Base-by-base conservation (phyloP, 2,888 invertebrate genomes). In the Metacarcinus magister region DNA sequence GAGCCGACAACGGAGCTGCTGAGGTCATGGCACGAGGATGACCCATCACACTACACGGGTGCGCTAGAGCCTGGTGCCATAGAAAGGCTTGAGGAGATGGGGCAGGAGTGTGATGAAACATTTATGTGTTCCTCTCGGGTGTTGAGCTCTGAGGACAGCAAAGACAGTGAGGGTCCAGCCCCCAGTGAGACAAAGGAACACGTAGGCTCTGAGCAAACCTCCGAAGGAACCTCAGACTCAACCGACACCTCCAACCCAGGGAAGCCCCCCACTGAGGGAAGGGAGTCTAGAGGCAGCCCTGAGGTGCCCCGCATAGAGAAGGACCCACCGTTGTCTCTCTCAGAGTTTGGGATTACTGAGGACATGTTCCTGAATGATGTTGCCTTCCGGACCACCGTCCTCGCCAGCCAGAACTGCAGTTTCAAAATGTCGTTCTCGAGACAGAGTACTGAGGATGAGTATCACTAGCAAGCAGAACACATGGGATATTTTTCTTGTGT, bases 21-120 rank as follows among this genome's bases (percentile, higher is more conserved):
- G 54, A 46, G 95, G 75, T 96, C 96, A 32, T 97, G 97, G 97
- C 96, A 96, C 19, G 97, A 97, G 95, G 95, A 96, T 75, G 96
- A 95, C 46, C 96, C 96, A 0, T 96, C 96, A 23, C 97, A 96
- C 60, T 96, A 95, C 60, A 54, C 94, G 54, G 95, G 95, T 19
- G 89, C 94, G 8, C 43, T 92, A 39, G 96, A 96, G 67, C 60
- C 44, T 2, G 94, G 94, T 44, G 96, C 96, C 44, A 89, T 94
- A 10, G 96, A 96, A 39, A 95, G 90, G 89, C 54, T 97, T 67
- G 97, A 95, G 82, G 96, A 96, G 92, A 87, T 96, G 44, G 96
- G 96, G 43, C 94, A 96, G 13, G 96, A 96, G 93, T 96, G 94
- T 67, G 92, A 96, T 39, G 96, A 96, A 67, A 94, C 93, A 4